These are phyloP conservation scores for Pteropus alecto DNA, from an alignment of 2,113 vertebrate genomes.

Conservation along the genomic window DNA sequence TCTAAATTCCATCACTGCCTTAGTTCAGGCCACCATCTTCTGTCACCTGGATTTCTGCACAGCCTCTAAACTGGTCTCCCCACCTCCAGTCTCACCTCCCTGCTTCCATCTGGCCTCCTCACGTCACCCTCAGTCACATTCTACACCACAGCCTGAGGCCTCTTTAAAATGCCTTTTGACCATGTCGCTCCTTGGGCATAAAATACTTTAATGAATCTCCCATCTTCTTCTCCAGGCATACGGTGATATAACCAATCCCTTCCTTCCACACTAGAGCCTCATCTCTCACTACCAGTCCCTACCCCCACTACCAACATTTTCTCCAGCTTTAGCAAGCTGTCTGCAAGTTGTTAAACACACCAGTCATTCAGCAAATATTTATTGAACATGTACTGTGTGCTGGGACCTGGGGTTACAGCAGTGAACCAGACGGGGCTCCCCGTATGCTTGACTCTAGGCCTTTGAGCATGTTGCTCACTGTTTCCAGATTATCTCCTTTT, in stretches of 20 bases:
- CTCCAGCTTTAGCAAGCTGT: not conserved
- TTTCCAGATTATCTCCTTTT: not conserved
- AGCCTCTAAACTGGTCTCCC: not conserved
- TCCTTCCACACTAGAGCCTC: not conserved
- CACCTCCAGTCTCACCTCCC: not conserved
- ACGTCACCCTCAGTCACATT: not conserved
- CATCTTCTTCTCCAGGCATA: not conserved
- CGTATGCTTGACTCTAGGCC: not conserved
- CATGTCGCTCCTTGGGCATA: not conserved
- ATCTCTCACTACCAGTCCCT: not conserved
- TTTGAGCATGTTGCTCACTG: not conserved
- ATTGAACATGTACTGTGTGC: not conserved
- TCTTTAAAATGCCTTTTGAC: not conserved
- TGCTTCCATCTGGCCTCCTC: not conserved
- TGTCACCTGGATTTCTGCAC: not conserved
- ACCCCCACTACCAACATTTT: not conserved
- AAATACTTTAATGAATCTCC: not conserved
- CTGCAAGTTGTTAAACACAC: constrained; percentile 27
- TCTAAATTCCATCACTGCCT: not conserved
- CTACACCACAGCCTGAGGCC: not conserved
- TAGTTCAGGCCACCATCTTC: not conserved
- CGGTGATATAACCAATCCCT: not conserved
- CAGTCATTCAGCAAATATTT: constrained; percentile 14
- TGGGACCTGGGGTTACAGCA: not conserved
- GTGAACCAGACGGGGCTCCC: not conserved